Base-by-base conservation (phyloP, 2,888 invertebrate species). In the Erebia ligea region DNA sequence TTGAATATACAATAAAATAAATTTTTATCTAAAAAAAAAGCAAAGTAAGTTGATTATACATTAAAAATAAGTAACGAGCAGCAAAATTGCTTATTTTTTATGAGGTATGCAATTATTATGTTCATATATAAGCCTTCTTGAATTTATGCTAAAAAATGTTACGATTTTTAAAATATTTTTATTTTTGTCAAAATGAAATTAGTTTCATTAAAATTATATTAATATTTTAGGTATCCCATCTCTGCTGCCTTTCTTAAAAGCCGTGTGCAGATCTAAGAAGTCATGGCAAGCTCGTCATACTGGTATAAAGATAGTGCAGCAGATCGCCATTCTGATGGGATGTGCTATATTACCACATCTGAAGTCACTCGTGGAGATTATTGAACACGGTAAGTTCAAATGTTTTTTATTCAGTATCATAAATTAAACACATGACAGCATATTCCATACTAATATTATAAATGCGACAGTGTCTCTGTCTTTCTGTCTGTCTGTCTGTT, bases 281-380 rank as follows among this genome's bases (percentile, higher is more conserved):
- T 99, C 99, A 0, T 99, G 99, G 99, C 99, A 99, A 91, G 99
- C 97, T 3, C 94, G 97, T 17, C 99, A 99, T 88, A 99, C 99
- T 5, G 99, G 99, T 84, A 99, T 99, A 75, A 99, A 99, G 94
- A 99, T 99, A 84, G 99, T 99, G 0, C 99, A 99, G 87, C 99
- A 99, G 94, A 99, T 99, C 78, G 99, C 99, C 61, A 99, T 99
- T 84, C 94, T 99, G 42, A 99, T 99, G 99, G 99, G 99, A 9
- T 99, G 99, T 86, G 99, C 99, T 42, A 99, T 99, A 80, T 92
- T 99, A 76, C 99, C 99, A 0, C 99, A 99, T 95, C 94, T 99
- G 68, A 98, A 99, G 88, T 98, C 98, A 63, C 94, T 99, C 71
- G 99, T 99, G 10, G 99, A 99, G 94, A 99, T 99, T 87, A 99